Evolutionary conservation across 2,113 vertebrate species (phyloP), one percentile per base, ranked within the genome.

Genomic region (Holacanthus passer): DNA sequence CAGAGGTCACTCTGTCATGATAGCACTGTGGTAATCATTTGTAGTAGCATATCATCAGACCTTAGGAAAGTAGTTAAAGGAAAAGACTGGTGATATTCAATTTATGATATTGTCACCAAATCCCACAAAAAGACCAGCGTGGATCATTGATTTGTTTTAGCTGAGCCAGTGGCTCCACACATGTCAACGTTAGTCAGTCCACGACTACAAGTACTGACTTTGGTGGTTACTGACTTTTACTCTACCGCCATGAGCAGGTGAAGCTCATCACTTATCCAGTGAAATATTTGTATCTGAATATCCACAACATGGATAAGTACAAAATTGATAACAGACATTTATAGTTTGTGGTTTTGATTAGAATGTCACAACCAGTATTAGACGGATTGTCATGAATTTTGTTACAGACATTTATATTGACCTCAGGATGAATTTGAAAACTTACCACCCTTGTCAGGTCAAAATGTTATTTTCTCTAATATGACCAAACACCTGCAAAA

Each of bases 11-110:
- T 66, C 16, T 73, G 41, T 48, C 20, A 31, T 65, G 50, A 48
- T 45, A 52, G 78, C 69, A 56, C n/a, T n/a, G 17, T 14, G 79
- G n/a, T 8, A 52, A 31, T 43, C n/a, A 47, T 59, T 64, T 69
- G 4, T 5, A 41, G 32, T 37, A 56, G 22, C 5, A 24, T 27
- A 16, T 65, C 2, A 65, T 45, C 70, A 81, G 41, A 16, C n/a
- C 37, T 50, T 4, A 41, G 20, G 39, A 31, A 59, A 43, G 7
- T 3, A 50, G 4, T 41, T 20, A 69, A 41, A 41, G 19, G 47
- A 43, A 11, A 60, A 62, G 32, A 2, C 45, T 45, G 27, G 45
- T 6, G 19, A 52, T 69, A 20, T 60, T 59, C 50, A 67, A 13
- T 48, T 22, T 67, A 1, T 17, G 70, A 22, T 27, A 22, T 4